Evolutionary conservation across 2,888 invertebrate genomes (phyloP).

Genomic region (Mythimna albipuncta): DNA sequence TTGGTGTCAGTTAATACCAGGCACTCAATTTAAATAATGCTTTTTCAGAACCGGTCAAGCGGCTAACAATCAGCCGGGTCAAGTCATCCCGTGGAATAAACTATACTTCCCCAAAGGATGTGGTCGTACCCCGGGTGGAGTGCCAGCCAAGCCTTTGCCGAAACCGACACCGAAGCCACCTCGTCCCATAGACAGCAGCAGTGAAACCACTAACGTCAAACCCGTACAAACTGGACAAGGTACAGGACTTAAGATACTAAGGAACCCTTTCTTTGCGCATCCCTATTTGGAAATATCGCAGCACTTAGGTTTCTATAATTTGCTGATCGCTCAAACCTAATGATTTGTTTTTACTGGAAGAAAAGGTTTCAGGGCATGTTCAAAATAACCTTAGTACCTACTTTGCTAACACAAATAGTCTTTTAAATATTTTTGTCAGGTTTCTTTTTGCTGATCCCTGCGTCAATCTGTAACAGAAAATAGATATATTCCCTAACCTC

Average conservation of each 20-base stretch:
- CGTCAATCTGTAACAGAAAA: background rate
- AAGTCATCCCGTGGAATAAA: conserved; percentile 92
- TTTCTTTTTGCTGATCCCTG: background rate
- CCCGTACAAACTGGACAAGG: conserved; percentile 79
- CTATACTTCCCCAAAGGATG: conserved; percentile 94
- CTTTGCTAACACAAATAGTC: too few species aligned
- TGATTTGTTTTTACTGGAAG: background rate
- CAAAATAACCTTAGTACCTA: too few species aligned
- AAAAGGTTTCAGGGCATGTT: too few species aligned
- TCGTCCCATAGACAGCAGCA: conserved; percentile 79
- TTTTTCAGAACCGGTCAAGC: conserved; percentile 71
- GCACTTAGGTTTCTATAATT: background rate
- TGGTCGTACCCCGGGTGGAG: conserved; percentile 89
- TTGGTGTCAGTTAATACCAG: background rate
- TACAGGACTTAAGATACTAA: conserved; percentile 4
- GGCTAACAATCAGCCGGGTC: conserved; percentile 82
- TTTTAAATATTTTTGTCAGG: too few species aligned
- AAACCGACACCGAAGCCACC: conserved; percentile 78
- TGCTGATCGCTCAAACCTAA: background rate
- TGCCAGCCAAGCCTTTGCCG: conserved; percentile 79
- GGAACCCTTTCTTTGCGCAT: background rate
- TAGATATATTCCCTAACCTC: background rate
- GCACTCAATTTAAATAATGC: conserved; percentile 2
- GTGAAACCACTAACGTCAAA: conserved; percentile 81
- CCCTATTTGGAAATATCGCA: background rate